These are phyloP conservation scores for Cheirogaleus major DNA, from an alignment of 2,797 vertebrate genomes.

Conservation along the genomic window DNA sequence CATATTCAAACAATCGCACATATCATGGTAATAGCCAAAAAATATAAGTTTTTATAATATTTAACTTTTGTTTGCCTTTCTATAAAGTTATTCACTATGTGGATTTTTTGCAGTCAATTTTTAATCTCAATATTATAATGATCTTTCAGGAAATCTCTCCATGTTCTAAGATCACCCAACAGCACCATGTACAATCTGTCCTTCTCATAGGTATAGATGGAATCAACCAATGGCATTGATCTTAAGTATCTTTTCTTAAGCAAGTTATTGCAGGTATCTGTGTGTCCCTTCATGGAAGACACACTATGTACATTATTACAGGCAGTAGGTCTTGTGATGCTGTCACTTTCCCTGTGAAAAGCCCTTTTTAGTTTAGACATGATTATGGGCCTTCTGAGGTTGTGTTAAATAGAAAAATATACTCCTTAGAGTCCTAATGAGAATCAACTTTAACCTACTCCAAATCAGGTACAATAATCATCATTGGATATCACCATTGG, in stretches of 20 bases:
- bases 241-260: not conserved
- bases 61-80: not conserved
- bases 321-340: not conserved
- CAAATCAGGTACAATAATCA: not conserved
- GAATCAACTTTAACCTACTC: not conserved
- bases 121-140: not conserved
- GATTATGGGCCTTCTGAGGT: not conserved
- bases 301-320: not conserved
- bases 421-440: not conserved
- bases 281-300: not conserved
- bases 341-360: not conserved
- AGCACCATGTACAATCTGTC: not conserved
- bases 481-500: not conserved
- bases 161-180: not conserved
- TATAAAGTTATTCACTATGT: not conserved
- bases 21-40: not conserved
- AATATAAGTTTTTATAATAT: not conserved
- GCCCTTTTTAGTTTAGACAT: not conserved
- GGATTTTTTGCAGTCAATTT: not conserved
- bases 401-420: not conserved
- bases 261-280: not conserved
- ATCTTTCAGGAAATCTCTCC: not conserved
- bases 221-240: not conserved
- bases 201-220: not conserved
- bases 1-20: too few relatives aligned